These are phyloP conservation scores for Andricus quercusramuli DNA, from an alignment of 2,888 invertebrate species.

Conservation along the genomic window DNA sequence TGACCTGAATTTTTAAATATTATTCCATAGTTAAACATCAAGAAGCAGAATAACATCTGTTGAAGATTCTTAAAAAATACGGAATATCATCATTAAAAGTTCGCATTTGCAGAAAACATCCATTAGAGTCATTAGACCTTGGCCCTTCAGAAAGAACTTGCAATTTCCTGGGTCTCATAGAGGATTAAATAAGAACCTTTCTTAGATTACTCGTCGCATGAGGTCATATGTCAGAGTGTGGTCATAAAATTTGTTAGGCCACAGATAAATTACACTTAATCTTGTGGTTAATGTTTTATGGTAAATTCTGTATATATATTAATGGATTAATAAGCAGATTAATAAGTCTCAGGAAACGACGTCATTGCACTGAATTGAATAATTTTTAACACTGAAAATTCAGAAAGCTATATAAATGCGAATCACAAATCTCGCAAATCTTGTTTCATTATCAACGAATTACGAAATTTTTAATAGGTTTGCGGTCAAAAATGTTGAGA, in stretches of 20 bases:
- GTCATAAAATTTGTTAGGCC: slow-evolving; percentile 3
- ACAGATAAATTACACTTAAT: slow-evolving; percentile 11
- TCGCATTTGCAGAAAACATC: not conserved
- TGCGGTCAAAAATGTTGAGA: too few relatives aligned
- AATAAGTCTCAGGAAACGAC: too few relatives aligned
- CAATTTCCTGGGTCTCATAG: not conserved
- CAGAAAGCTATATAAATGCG: too few relatives aligned
- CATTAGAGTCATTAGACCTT: not conserved
- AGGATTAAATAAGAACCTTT: not conserved
- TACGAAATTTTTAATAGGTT: too few relatives aligned
- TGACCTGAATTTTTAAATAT: not conserved
- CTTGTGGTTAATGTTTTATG: not conserved
- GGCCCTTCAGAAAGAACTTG: not conserved
- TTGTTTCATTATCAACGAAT: too few relatives aligned
- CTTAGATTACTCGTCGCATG: not conserved
- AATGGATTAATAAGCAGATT: not conserved
- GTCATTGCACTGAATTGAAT: too few relatives aligned
- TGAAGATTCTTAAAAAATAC: not conserved
- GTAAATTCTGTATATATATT: not conserved
- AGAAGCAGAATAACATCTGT: not conserved
- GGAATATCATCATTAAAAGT: not conserved
- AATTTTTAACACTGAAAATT: too few relatives aligned
- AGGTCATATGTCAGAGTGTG: not conserved
- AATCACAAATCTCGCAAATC: too few relatives aligned
- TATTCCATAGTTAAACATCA: not conserved